Evolutionary conservation across 30 jellyfish, hydroid and myxozoan species (phyloP).

Genomic region (Chironex yamaguchii): DNA sequence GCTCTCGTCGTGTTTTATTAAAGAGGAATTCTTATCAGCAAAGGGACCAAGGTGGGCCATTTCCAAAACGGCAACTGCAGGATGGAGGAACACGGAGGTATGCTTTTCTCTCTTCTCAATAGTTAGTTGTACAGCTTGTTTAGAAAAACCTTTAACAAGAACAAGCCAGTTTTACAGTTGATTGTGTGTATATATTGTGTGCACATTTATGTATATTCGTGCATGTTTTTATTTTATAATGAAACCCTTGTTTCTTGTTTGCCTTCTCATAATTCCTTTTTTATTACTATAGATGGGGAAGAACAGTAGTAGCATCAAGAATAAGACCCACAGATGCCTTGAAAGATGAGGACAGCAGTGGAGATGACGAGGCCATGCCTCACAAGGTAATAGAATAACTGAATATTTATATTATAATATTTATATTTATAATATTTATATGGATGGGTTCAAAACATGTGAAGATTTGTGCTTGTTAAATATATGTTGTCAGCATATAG

Average conservation of each 20-base stretch:
- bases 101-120: too few relatives aligned
- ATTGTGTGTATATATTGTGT: too few relatives aligned
- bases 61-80: background rate
- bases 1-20: conserved; percentile 71
- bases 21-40: conserved; percentile 73
- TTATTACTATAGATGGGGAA: conserved; percentile 89
- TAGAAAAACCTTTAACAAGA: too few relatives aligned
- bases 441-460: too few relatives aligned
- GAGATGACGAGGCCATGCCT: conserved; percentile 82
- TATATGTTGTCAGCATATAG: too few relatives aligned
- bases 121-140: too few relatives aligned
- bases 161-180: too few relatives aligned
- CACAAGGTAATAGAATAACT: conserved; percentile 50
- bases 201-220: too few relatives aligned
- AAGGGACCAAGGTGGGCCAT: background rate
- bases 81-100: conserved; percentile 34
- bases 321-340: conserved; percentile 44
- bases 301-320: conserved; percentile 67
- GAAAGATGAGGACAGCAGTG: conserved; percentile 84
- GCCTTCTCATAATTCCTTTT: too few relatives aligned
- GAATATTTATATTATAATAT: background rate
- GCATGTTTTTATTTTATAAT: too few relatives aligned
- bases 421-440: background rate
- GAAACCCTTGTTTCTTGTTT: too few relatives aligned
- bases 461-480: too few relatives aligned